Evolutionary conservation across 2,888 invertebrate genomes (phyloP).

Genomic region (Tiliacea aurago): DNA sequence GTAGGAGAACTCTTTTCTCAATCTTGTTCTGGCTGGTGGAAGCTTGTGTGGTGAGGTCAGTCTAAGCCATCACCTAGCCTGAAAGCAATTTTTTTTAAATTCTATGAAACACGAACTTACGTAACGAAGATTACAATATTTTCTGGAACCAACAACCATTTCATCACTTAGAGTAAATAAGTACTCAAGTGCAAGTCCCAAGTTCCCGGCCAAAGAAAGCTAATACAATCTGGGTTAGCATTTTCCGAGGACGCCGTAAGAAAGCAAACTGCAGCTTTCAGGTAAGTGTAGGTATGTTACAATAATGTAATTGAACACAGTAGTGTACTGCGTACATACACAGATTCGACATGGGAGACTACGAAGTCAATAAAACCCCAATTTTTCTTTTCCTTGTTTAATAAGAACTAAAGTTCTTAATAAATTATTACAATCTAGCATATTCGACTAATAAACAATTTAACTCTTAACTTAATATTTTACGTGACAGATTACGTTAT

Average conservation of each 20-base stretch:
- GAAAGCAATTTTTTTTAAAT: not conserved
- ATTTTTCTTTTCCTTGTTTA: too few relatives aligned
- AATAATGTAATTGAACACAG: conserved; percentile 3
- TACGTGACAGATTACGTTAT: too few relatives aligned
- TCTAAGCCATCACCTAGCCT: not conserved
- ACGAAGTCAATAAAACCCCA: too few relatives aligned
- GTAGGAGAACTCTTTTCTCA: not conserved
- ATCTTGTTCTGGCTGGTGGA: not conserved
- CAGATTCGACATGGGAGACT: too few relatives aligned
- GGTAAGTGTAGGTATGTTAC: not conserved
- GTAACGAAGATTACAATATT: not conserved
- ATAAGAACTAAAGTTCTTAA: too few relatives aligned
- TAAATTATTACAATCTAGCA: too few relatives aligned
- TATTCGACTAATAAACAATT: too few relatives aligned
- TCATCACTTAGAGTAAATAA: conserved; percentile 36
- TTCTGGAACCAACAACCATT: conserved; percentile 8
- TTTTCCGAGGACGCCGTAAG: not conserved
- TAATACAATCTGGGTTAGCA: conserved; percentile 7
- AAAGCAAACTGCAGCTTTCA: conserved; percentile 28
- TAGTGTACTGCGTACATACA: not conserved
- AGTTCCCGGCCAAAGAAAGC: conserved; percentile 8
- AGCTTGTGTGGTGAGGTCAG: too few relatives aligned
- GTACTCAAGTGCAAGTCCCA: conserved; percentile 8
- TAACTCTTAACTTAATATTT: too few relatives aligned
- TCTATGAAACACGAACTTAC: not conserved